Conservation (phyloP, 2,113 vertebrate genomes). For the Dolichallabes microphthalmus region DNA sequence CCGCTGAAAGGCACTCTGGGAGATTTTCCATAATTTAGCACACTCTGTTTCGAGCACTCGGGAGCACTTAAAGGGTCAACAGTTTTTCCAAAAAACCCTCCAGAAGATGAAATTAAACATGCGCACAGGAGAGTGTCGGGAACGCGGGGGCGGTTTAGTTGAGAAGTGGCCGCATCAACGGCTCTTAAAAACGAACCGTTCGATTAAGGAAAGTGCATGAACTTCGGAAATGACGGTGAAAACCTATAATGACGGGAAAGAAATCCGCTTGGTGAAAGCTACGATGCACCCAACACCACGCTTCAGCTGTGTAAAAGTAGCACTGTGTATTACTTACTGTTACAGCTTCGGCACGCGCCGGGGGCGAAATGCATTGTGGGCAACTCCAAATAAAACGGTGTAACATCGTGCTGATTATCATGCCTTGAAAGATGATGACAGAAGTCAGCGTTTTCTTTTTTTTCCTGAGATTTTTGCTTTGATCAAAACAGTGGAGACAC, state of each 20-base stretch:
- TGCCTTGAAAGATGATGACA: too few species aligned
- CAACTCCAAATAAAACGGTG: too few species aligned
- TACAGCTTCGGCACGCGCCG: too few species aligned
- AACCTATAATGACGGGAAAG: not conserved
- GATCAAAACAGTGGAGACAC: not conserved
- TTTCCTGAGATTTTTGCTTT: not conserved
- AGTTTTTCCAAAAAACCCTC: not conserved
- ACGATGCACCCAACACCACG: not conserved
- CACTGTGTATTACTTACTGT: too few species aligned
- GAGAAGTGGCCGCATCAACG: not conserved
- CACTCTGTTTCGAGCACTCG: constrained; percentile 19
- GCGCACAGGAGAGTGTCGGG: not conserved
- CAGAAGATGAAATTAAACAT: constrained; percentile 4
- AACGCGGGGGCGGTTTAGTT: not conserved
- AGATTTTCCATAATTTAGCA: constrained; percentile 53
- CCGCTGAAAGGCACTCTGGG: constrained; percentile 40
- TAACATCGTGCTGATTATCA: too few species aligned
- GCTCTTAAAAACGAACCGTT: not conserved
- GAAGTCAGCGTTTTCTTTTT: too few species aligned
- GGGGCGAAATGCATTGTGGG: too few species aligned
- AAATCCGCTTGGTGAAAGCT: not conserved
- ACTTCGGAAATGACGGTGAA: not conserved
- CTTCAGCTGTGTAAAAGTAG: not conserved
- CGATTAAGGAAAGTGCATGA: not conserved
- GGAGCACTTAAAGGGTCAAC: constrained; percentile 21